Conservation (phyloP, 2,797 vertebrate genomes). For the Xenopus petersii region DNA sequence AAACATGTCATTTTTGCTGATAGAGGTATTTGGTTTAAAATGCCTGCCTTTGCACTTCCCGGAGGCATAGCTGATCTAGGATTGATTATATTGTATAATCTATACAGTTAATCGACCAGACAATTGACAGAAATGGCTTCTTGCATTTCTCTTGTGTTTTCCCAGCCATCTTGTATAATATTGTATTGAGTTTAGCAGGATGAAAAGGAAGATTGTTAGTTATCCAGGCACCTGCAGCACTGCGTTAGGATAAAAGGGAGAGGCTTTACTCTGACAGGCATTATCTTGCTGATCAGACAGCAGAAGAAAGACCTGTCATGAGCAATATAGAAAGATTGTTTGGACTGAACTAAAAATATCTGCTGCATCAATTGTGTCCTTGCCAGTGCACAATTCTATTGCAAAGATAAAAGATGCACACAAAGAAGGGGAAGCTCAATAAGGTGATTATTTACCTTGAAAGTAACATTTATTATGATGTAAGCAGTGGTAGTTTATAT, state of each 20-base stretch:
- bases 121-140: too few species aligned
- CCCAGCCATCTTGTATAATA: neutral
- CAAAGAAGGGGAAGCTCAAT: too few species aligned
- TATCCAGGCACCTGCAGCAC: neutral
- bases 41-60: too few species aligned
- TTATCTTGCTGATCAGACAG: conserved; percentile 2
- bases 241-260: neutral
- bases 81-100: too few species aligned
- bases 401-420: too few species aligned
- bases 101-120: too few species aligned
- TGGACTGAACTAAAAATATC: neutral
- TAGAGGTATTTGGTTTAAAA: too few species aligned
- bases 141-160: neutral
- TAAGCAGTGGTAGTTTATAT: too few species aligned
- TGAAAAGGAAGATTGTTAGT: neutral
- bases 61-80: too few species aligned
- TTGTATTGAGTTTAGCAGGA: neutral
- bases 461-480: too few species aligned
- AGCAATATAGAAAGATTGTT: neutral
- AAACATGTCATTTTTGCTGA: too few species aligned
- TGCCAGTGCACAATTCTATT: neutral
- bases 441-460: too few species aligned
- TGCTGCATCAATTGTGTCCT: neutral
- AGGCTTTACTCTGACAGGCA: neutral
- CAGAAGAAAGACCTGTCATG: conserved; percentile 1